phyloP scores from a whole-genome alignment of 92 coral and sea anemone species.

The Desmophyllum pertusum region DNA sequence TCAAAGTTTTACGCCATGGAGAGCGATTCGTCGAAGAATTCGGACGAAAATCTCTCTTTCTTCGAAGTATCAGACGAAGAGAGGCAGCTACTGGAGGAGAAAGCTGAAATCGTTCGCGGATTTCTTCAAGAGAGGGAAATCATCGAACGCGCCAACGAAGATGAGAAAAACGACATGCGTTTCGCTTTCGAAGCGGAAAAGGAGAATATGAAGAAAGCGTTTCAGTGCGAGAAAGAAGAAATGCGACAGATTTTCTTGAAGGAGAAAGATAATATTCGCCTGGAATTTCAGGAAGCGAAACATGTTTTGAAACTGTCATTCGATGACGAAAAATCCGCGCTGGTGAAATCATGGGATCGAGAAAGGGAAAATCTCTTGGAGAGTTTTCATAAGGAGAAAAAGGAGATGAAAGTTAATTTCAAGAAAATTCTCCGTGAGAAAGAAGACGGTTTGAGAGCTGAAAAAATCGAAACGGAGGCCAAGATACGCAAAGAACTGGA shows the following conservation, averaged over 20 bases:
- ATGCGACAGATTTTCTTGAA: slow-evolving; percentile 86
- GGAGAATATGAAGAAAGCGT: slow-evolving; percentile 79
- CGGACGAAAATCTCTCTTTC: slow-evolving; percentile 13
- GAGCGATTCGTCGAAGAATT: slow-evolving; percentile 1
- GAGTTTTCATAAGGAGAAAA: slow-evolving; percentile 79
- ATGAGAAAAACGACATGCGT: slow-evolving; percentile 83
- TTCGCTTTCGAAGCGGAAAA: slow-evolving; percentile 84
- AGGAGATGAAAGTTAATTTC: slow-evolving; percentile 73
- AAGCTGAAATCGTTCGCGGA: slow-evolving; percentile 95
- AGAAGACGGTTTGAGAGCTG: slow-evolving; percentile 75
- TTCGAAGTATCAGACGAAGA: slow-evolving; percentile 54
- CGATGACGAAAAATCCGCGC: slow-evolving; percentile 85
- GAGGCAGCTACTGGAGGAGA: slow-evolving; percentile 73
- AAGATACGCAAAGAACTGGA: slow-evolving; percentile 80
- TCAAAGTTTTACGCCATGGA: slow-evolving; percentile 22
- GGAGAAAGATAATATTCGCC: slow-evolving; percentile 91
- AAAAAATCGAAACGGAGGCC: slow-evolving; percentile 82
- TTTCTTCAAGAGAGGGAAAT: slow-evolving; percentile 93
- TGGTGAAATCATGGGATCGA: slow-evolving; percentile 71
- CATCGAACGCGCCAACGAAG: slow-evolving; percentile 82
- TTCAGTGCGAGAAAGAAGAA: slow-evolving; percentile 92
- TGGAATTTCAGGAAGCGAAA: slow-evolving; percentile 92
- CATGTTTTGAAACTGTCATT: slow-evolving; percentile 92
- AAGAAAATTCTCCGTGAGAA: slow-evolving; percentile 65
- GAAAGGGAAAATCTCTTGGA: slow-evolving; percentile 76